These are phyloP conservation scores for Gnathonemus echidnorhynchus DNA, from an alignment of 2,113 vertebrate genomes.

Conservation along the genomic window DNA sequence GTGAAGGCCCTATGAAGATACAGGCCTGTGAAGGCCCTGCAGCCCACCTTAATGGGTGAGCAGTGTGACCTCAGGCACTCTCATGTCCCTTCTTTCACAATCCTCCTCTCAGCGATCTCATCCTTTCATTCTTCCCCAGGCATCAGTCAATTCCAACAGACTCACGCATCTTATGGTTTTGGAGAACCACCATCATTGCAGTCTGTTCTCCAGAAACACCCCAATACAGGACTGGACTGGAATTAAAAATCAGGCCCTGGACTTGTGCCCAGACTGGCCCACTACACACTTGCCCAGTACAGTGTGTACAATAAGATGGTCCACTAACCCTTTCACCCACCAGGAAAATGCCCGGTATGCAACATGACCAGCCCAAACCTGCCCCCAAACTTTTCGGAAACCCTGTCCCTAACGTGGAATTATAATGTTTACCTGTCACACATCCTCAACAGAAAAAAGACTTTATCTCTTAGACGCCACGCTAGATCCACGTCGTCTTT, in stretches of 20 bases:
- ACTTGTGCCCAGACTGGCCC: not conserved
- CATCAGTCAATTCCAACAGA: not conserved
- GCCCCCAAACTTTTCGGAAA: not conserved
- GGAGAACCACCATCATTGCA: not conserved
- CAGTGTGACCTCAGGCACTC: too few relatives aligned
- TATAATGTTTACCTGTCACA: not conserved
- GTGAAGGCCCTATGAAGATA: too few relatives aligned
- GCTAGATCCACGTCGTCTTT: not conserved
- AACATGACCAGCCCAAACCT: not conserved
- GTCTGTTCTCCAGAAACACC: not conserved
- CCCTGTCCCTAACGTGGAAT: not conserved
- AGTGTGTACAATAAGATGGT: not conserved
- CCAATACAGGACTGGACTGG: not conserved
- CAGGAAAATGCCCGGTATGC: not conserved
- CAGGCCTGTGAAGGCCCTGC: too few relatives aligned
- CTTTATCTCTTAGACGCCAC: not conserved
- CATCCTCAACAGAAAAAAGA: not conserved
- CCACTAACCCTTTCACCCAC: not conserved
- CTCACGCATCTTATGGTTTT: not conserved
- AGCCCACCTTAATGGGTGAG: too few relatives aligned
- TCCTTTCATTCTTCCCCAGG: not conserved
- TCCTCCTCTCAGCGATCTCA: not conserved
- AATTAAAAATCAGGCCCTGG: not conserved
- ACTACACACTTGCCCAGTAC: not conserved
- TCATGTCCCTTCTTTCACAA: too few relatives aligned